Evolutionary conservation across 2,888 invertebrate genomes (phyloP).

Genomic region (Drosophila limbata): DNA sequence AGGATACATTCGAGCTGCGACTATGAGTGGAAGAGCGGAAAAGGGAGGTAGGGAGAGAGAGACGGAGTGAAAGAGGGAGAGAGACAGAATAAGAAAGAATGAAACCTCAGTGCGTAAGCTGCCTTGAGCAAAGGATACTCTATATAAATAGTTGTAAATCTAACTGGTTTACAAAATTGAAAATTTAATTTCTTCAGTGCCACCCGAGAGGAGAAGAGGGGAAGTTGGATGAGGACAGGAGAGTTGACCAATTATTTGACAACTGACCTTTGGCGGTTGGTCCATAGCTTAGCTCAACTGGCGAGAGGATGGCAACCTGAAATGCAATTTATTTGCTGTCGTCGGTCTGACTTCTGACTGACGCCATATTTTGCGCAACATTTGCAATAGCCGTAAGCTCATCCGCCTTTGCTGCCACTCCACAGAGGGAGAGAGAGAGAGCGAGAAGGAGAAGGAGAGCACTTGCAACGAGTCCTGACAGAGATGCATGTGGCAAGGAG

Average conservation of each 20-base stretch:
- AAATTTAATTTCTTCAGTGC: slow-evolving; percentile 41
- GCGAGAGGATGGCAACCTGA: slow-evolving; percentile 1
- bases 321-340: slow-evolving; percentile 84
- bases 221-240: background rate
- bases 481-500: slow-evolving; percentile 44
- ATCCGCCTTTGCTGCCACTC: background rate
- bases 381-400: slow-evolving; percentile 61
- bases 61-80: background rate
- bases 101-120: slow-evolving; percentile 34
- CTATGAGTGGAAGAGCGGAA: no score
- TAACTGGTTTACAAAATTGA: slow-evolving; percentile 7
- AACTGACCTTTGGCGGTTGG: slow-evolving; percentile 38
- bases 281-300: slow-evolving; percentile 7
- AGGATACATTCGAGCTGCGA: slow-evolving; percentile 44
- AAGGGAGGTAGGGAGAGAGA: slow-evolving; percentile 3
- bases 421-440: background rate
- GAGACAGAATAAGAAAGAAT: background rate
- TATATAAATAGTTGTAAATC: slow-evolving; percentile 1
- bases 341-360: slow-evolving; percentile 82
- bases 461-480: slow-evolving; percentile 28
- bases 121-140: background rate
- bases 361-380: slow-evolving; percentile 83
- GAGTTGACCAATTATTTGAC: slow-evolving; percentile 52
- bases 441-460: background rate
- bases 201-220: background rate